These are phyloP conservation scores for Macrosoma leucophasiata DNA, from an alignment of 2,888 invertebrate species.

Conservation along the genomic window DNA sequence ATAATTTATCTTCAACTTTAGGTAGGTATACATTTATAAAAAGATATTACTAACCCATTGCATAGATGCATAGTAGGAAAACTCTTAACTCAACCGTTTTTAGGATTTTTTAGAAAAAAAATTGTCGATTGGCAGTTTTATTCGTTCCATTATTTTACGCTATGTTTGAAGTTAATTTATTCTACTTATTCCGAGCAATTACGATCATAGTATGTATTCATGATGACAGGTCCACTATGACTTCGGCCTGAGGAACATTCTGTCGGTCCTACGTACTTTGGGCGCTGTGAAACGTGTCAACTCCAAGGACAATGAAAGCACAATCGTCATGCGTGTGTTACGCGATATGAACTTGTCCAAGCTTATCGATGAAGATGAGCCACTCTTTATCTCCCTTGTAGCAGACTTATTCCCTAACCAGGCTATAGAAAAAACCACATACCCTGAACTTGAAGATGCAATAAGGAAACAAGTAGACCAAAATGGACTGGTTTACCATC, in stretches of 20 bases:
- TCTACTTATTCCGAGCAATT: too few relatives aligned
- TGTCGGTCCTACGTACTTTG: slow-evolving; percentile 93
- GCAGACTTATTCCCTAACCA: slow-evolving; percentile 98
- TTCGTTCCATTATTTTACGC: too few relatives aligned
- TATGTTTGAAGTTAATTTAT: too few relatives aligned
- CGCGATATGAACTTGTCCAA: slow-evolving; percentile 98
- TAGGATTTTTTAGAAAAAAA: too few relatives aligned
- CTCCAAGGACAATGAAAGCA: slow-evolving; percentile 94
- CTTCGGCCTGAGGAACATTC: slow-evolving; percentile 95
- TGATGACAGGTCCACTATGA: slow-evolving; percentile 97
- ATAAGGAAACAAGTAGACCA: slow-evolving; percentile 89
- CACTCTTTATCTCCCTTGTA: slow-evolving; percentile 96
- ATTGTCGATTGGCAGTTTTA: too few relatives aligned
- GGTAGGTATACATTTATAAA: too few relatives aligned
- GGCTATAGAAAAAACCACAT: slow-evolving; percentile 91
- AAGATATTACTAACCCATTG: too few relatives aligned
- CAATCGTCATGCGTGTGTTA: slow-evolving; percentile 97
- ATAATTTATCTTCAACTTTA: too few relatives aligned
- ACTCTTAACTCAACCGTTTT: too few relatives aligned
- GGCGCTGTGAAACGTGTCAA: slow-evolving; percentile 95
- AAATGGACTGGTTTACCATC: slow-evolving; percentile 89
- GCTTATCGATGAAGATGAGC: slow-evolving; percentile 97
- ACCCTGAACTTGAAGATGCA: slow-evolving; percentile 91
- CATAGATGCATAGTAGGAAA: too few relatives aligned
- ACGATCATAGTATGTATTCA: too few relatives aligned